phyloP scores from a whole-genome alignment of 2,113 vertebrate species.

The Chaenogobius annularis region DNA sequence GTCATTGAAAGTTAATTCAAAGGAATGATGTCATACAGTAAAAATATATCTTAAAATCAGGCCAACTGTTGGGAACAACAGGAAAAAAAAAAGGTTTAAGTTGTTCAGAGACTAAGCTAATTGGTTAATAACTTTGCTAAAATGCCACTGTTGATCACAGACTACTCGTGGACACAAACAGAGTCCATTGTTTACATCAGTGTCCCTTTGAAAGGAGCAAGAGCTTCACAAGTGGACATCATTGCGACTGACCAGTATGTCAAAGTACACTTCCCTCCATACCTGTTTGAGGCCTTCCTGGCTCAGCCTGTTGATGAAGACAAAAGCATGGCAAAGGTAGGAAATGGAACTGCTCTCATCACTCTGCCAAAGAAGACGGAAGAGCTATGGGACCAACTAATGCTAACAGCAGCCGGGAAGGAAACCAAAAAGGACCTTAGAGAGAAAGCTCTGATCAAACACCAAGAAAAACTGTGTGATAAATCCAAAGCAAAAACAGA shows the following conservation, averaged over 20 bases:
- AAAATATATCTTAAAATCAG: too few species aligned
- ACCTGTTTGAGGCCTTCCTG: constrained; percentile 87
- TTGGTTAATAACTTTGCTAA: neutral
- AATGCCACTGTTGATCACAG: constrained; percentile 85
- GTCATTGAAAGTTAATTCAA: too few species aligned
- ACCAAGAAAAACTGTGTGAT: constrained; percentile 79
- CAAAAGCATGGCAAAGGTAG: constrained; percentile 84
- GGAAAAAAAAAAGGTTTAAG: neutral
- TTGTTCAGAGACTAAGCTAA: neutral
- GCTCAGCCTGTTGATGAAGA: constrained; percentile 83
- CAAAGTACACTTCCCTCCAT: constrained; percentile 90
- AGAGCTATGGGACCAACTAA: constrained; percentile 82
- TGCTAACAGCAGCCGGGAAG: constrained; percentile 77
- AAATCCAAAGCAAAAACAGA: constrained; percentile 72
- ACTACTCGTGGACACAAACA: constrained; percentile 86
- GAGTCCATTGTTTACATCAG: constrained; percentile 72
- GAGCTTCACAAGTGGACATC: constrained; percentile 69
- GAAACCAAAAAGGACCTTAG: constrained; percentile 78
- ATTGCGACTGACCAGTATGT: constrained; percentile 85
- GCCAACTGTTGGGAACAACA: too few species aligned
- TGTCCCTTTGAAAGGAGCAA: constrained; percentile 81
- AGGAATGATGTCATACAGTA: too few species aligned
- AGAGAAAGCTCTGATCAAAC: constrained; percentile 79
- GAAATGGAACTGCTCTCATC: constrained; percentile 80
- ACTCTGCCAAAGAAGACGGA: constrained; percentile 83